Evolutionary conservation across 2,797 vertebrate species (phyloP).

Genomic region (Cynopterus sphinx): DNA sequence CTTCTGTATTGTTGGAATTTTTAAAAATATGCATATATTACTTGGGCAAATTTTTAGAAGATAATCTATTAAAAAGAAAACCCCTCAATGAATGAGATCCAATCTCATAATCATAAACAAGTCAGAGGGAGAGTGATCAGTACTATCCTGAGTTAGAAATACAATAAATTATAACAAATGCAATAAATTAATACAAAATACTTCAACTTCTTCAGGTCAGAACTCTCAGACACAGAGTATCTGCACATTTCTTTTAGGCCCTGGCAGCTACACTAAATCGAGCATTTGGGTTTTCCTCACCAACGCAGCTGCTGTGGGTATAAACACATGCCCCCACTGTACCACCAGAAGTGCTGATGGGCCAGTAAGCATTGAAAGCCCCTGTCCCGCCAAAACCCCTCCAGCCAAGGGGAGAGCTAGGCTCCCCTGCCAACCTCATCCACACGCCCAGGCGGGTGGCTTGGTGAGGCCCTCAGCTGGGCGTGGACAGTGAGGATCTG

Average conservation of each 20-base stretch:
- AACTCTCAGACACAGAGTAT: not conserved
- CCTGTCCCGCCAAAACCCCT: not conserved
- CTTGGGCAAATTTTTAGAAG: not conserved
- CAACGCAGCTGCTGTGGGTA: not conserved
- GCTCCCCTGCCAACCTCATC: slow-evolving; percentile 90
- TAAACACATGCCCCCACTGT: not conserved
- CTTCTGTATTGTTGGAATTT: not conserved
- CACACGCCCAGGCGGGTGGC: slow-evolving; percentile 80
- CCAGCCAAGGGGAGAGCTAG: not conserved
- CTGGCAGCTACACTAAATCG: not conserved
- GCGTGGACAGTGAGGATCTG: slow-evolving; percentile 92
- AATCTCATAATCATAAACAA: not conserved
- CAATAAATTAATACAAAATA: not conserved
- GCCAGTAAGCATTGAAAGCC: not conserved
- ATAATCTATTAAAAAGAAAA: not conserved
- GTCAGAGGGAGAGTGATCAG: not conserved
- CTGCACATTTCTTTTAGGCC: not conserved
- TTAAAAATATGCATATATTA: not conserved
- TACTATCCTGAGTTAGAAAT: not conserved
- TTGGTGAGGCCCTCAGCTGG: slow-evolving; percentile 89
- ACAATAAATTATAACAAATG: not conserved
- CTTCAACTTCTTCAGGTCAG: not conserved
- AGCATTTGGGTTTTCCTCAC: not conserved
- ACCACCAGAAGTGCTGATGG: not conserved
- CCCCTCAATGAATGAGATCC: not conserved